These are phyloP conservation scores for Dryadula phaetusa DNA, from an alignment of 2,888 invertebrate genomes.

Conservation along the genomic window DNA sequence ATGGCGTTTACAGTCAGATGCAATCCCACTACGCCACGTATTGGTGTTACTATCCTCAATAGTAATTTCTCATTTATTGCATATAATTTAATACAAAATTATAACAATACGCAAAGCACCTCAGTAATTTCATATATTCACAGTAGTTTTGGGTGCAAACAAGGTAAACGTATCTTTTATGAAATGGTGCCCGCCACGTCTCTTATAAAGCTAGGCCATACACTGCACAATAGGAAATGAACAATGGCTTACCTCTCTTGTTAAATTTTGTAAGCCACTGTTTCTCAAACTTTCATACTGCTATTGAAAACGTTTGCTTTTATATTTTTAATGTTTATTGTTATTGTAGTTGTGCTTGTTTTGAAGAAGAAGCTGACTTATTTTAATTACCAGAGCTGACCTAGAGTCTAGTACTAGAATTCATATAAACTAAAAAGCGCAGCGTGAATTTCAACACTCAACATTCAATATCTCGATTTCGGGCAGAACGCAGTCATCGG, in stretches of 20 bases:
- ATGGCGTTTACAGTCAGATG: too few species aligned
- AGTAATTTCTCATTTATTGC: too few species aligned
- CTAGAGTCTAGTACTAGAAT: too few species aligned
- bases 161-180: slow-evolving; percentile 12
- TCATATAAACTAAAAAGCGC: too few species aligned
- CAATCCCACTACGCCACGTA: too few species aligned
- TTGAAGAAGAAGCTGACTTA: not conserved
- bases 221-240: slow-evolving; percentile 9
- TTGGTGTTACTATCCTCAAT: too few species aligned
- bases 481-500: too few species aligned
- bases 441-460: too few species aligned
- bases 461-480: too few species aligned
- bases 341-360: not conserved
- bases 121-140: not conserved
- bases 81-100: not conserved
- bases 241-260: slow-evolving; percentile 15
- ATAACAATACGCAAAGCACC: not conserved
- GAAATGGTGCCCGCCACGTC: not conserved
- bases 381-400: too few species aligned
- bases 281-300: not conserved
- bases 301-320: not conserved
- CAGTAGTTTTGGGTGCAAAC: slow-evolving; percentile 4
- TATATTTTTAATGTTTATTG: not conserved
- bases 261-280: slow-evolving; percentile 2
- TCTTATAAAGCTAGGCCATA: slow-evolving; percentile 3